Evolutionary conservation across 2,888 invertebrate genomes (phyloP), one percentile per base, ranked within the genome.

Genomic region (Dimorphilus gyrociliatus): DNA sequence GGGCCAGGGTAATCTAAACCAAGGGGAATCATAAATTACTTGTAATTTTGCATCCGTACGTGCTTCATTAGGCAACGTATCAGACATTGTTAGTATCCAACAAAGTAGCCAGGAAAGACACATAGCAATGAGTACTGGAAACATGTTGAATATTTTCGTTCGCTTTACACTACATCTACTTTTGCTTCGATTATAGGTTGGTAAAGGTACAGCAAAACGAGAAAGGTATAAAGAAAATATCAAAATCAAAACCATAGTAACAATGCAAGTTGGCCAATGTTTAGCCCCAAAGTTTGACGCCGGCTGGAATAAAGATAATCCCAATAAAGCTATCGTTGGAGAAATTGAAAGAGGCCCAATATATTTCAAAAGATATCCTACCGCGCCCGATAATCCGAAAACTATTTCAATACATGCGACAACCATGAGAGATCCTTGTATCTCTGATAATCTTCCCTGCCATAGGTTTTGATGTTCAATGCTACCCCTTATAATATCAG

Each of bases 321-420:
- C 84, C 34, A 84, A 78, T 31, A 84, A 63, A 0, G 79, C 73
- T 8, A 84, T 80, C 0, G 81, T 81, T 0, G 84, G 82, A 1
- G 75, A 78, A 33, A 84, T 80, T 0, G 81, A 79, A 38, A 84
- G 63, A 1, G 84, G 84, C 0, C 82, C 81, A 30, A 84, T 77
- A 50, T 70, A 77, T 29, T 71, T 72, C 2, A 84, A 63, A 29
- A 81, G 51, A 16, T 75, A 68, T 0, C 82, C 81, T 33, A 81
- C 72, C 7, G 80, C 63, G 3, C 84, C 82, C 53, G 53, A 39
- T 37, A 65, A 63, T 48, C 78, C 82, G 29, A 81, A 65, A 27
- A 79, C 51, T 2, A 81, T 68, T 64, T 82, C 80, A 30, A 80
- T 72, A 25, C 78, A 43, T 0, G 81, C 76, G 0, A 81, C 73